Evolutionary conservation across 2,888 invertebrate genomes (phyloP).

Genomic region (Atethmia centrago): DNA sequence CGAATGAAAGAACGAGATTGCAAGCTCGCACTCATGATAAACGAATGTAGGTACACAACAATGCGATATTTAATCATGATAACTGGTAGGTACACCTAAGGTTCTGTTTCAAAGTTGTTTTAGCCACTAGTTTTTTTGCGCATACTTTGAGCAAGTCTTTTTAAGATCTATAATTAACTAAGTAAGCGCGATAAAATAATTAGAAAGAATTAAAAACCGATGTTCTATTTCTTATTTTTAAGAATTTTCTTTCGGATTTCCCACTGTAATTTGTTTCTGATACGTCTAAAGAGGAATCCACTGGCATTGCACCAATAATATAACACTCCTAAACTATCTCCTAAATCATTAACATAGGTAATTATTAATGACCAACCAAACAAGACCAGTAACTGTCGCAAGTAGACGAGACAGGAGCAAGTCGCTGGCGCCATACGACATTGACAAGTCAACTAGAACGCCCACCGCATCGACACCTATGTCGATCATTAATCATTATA

Average conservation of each 20-base stretch:
- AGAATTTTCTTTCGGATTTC: background rate
- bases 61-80: conserved; percentile 64
- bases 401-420: conserved; percentile 56
- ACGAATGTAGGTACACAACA: conserved; percentile 46
- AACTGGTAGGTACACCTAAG: conserved; percentile 41
- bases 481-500: conserved; percentile 24
- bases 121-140: background rate
- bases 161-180: background rate
- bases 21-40: conserved; percentile 54
- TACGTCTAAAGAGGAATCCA: background rate
- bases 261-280: background rate
- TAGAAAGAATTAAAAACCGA: no score
- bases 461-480: conserved; percentile 54
- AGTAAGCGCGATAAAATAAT: background rate
- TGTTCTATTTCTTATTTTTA: background rate
- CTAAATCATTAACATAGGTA: conserved; percentile 18
- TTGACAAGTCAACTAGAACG: conserved; percentile 66
- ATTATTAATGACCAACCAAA: conserved; percentile 39
- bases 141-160: background rate
- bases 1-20: conserved; percentile 63
- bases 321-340: conserved; percentile 15
- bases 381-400: conserved; percentile 50
- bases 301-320: background rate
- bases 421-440: conserved; percentile 61
- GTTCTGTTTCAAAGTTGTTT: conserved; percentile 27